Percentiles rank a stretch among this genome's conserved stretches.
phyloP scores from a whole-genome alignment of 2,113 vertebrate species.

The Phyllopteryx taeniolatus region DNA sequence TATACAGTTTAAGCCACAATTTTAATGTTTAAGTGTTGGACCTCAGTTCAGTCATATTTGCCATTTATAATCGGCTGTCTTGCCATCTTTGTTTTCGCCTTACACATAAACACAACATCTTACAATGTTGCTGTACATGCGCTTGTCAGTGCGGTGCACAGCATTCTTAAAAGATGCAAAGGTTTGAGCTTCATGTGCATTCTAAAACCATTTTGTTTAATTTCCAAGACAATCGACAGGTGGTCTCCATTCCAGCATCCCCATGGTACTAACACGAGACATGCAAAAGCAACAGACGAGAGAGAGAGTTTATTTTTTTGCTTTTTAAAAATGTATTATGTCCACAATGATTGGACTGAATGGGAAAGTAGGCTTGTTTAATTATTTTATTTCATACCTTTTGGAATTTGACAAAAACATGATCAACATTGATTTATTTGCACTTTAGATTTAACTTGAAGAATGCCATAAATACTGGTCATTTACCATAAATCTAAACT shows the following conservation, averaged over 20 bases:
- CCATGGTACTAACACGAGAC: background rate
- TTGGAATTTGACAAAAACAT: background rate
- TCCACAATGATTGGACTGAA: background rate
- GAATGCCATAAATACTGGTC: background rate
- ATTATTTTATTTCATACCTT: background rate
- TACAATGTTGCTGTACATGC: background rate
- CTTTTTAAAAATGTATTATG: background rate
- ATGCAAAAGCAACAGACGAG: background rate
- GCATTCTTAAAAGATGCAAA: background rate
- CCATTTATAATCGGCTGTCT: background rate
- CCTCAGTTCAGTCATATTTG: background rate
- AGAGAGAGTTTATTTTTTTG: background rate
- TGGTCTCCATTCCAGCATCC: background rate
- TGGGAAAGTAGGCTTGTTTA: background rate
- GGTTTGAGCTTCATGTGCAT: background rate
- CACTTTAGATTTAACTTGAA: background rate
- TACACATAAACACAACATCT: background rate
- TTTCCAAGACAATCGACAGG: background rate
- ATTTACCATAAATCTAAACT: background rate
- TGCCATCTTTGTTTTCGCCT: background rate
- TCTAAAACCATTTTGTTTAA: background rate
- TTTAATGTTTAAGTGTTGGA: background rate
- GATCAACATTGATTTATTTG: background rate
- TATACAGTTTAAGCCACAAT: background rate
- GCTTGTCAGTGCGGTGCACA: background rate